Conservation (phyloP, 2,113 vertebrate genomes). For the Henicopernis longicauda region DNA sequence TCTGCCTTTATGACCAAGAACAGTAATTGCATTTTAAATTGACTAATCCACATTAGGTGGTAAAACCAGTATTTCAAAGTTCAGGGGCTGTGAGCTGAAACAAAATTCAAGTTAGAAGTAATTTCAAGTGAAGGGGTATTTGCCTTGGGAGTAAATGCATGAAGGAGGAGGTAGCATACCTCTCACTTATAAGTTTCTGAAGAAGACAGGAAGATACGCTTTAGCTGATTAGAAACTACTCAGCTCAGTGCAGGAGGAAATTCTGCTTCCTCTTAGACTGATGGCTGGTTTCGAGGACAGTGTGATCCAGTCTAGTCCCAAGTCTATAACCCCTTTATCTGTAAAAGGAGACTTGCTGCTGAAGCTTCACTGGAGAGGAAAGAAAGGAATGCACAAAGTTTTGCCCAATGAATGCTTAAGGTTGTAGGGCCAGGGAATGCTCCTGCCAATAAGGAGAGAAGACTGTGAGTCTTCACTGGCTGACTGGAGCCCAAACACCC, state of each 20-base stretch:
- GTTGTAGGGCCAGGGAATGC: neutral
- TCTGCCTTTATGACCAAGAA: neutral
- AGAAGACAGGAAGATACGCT: neutral
- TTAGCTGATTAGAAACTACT: neutral
- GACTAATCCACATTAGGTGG: neutral
- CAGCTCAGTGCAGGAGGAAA: neutral
- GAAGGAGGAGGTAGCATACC: neutral
- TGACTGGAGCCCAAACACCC: neutral
- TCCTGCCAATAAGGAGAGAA: neutral
- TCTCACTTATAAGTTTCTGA: neutral
- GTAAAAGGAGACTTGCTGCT: accelerated
- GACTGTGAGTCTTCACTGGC: neutral
- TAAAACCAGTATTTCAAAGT: neutral
- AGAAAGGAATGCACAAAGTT: neutral
- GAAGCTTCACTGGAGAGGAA: neutral
- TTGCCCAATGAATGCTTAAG: neutral
- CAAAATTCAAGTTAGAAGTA: neutral
- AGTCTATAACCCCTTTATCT: neutral
- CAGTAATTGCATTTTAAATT: neutral
- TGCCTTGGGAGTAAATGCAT: neutral
- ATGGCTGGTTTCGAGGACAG: neutral
- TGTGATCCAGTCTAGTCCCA: neutral
- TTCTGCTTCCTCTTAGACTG: neutral
- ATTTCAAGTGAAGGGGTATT: neutral
- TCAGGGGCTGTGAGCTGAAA: neutral